A percentile compares a stretch with the other conserved stretches of the same genome.
Conservation (phyloP, 1,140 invertebrate species). For the Drosophila lowei region DNA sequence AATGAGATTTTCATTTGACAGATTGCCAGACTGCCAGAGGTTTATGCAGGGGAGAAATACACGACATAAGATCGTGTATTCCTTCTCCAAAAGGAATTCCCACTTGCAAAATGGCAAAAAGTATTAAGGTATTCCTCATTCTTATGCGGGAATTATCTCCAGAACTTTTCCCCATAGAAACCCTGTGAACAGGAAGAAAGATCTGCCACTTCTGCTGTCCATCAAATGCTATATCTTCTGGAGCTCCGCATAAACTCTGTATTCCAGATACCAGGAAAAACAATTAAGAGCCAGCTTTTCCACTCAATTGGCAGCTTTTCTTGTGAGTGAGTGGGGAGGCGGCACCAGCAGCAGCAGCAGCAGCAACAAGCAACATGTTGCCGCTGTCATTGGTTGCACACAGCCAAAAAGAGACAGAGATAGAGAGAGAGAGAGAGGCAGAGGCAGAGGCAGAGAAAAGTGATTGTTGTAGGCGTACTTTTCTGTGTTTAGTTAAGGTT, state of each 20-base stretch:
- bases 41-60: slow-evolving; percentile 19
- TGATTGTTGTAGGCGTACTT: slow-evolving; percentile 55
- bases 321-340: background rate
- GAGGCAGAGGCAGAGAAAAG: too few relatives aligned
- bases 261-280: background rate
- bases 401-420: slow-evolving; percentile 11
- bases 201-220: too few relatives aligned
- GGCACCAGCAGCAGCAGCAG: slow-evolving; percentile 40
- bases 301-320: slow-evolving; percentile 28
- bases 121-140: too few relatives aligned
- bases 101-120: too few relatives aligned
- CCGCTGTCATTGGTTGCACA: slow-evolving; percentile 43
- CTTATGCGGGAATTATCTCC: too few relatives aligned
- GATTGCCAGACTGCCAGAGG: background rate
- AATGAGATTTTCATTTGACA: slow-evolving; percentile 25
- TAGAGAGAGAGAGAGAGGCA: background rate
- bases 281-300: slow-evolving; percentile 33
- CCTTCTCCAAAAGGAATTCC: too few relatives aligned
- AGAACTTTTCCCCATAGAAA: too few relatives aligned
- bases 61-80: too few relatives aligned
- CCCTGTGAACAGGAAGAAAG: too few relatives aligned
- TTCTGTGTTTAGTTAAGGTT: slow-evolving; percentile 24
- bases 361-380: slow-evolving; percentile 52
- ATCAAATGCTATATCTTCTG: too few relatives aligned
- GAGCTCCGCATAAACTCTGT: too few relatives aligned